phyloP scores from a whole-genome alignment of 2,113 vertebrate species.

The Percina caprodes region DNA sequence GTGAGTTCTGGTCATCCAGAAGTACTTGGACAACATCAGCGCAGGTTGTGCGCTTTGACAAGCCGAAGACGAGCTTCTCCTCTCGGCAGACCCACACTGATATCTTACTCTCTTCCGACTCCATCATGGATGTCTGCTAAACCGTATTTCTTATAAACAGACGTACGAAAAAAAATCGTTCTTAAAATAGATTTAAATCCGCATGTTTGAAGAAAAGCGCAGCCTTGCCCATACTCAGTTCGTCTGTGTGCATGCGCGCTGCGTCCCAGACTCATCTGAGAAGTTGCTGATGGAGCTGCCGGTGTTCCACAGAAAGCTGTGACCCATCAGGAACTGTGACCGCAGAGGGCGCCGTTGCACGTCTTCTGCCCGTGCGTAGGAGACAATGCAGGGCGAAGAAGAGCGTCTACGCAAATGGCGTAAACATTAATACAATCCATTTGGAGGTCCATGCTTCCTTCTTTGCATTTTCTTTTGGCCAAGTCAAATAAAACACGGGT shows the following conservation, averaged over 20 bases:
- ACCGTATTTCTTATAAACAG: background rate
- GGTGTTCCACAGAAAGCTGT: background rate
- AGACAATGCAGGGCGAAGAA: too few species aligned
- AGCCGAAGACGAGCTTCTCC: conserved; percentile 92
- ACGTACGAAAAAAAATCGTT: background rate
- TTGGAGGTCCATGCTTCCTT: conserved; percentile 17
- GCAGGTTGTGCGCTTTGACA: conserved; percentile 93
- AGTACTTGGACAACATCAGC: conserved; percentile 92
- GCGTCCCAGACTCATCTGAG: conserved; percentile 12
- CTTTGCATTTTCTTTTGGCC: conserved; percentile 16
- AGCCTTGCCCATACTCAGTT: background rate
- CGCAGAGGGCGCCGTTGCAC: too few species aligned
- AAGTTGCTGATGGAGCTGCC: conserved; percentile 20
- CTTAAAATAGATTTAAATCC: conserved; percentile 14
- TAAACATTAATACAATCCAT: too few species aligned
- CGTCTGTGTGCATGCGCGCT: conserved; percentile 25
- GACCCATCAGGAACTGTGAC: too few species aligned
- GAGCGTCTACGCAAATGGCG: too few species aligned
- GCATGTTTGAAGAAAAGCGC: background rate
- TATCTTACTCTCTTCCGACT: conserved; percentile 86
- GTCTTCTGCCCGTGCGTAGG: too few species aligned
- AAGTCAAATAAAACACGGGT: conserved; percentile 10
- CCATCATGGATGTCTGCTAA: conserved; percentile 77
- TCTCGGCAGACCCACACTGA: conserved; percentile 96
- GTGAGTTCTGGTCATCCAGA: conserved; percentile 86